Conservation (phyloP, 1,140 invertebrate species). For the Leucophenga varia region DNA sequence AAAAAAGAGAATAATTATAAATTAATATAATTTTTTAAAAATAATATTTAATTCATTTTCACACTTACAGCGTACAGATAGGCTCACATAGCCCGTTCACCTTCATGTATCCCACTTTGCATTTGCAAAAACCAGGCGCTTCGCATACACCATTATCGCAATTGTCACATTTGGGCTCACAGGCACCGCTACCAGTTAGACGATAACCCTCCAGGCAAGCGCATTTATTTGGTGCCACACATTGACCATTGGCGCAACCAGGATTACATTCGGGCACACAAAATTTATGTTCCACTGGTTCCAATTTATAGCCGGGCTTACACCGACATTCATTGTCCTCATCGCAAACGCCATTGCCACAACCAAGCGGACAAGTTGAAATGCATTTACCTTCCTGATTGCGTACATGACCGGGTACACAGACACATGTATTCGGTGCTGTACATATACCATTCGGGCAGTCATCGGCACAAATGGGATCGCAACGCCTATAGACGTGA, state of each 20-base stretch:
- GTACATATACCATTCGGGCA: conserved; percentile 64
- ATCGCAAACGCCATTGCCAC: conserved; percentile 59
- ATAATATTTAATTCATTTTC: not conserved
- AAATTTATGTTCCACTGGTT: conserved; percentile 55
- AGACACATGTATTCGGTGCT: conserved; percentile 63
- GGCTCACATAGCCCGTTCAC: conserved; percentile 59
- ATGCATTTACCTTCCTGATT: conserved; percentile 45
- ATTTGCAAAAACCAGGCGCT: conserved; percentile 60
- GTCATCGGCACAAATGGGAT: conserved; percentile 60
- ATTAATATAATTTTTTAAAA: not conserved
- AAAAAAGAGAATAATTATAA: conserved; percentile 10
- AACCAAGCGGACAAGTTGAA: conserved; percentile 50
- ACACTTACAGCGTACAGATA: conserved; percentile 55
- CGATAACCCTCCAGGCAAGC: conserved; percentile 57
- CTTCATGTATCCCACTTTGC: conserved; percentile 56
- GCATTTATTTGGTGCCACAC: conserved; percentile 62
- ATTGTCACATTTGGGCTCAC: conserved; percentile 56
- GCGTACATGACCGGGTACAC: conserved; percentile 61
- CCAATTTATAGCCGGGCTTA: conserved; percentile 63
- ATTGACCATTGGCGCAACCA: conserved; percentile 62
- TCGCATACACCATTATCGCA: conserved; percentile 60
- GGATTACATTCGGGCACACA: conserved; percentile 64
- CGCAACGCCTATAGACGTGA: conserved; percentile 60
- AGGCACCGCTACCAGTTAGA: conserved; percentile 41
- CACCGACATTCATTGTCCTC: conserved; percentile 62